These are phyloP conservation scores for Mantis religiosa DNA, from an alignment of 2,888 invertebrate species.

Conservation along the genomic window DNA sequence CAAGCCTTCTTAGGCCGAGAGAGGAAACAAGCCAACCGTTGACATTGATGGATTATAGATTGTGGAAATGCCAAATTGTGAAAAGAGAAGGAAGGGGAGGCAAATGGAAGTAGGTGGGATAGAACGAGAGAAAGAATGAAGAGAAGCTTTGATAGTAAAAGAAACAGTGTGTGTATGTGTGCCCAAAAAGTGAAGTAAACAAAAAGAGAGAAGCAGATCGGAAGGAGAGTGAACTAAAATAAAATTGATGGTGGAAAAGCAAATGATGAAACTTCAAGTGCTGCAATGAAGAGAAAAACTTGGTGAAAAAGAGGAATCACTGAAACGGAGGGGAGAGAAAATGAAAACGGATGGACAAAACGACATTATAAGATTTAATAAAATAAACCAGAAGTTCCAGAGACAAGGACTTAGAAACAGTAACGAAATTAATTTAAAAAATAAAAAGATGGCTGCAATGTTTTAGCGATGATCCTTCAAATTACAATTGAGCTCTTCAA, in stretches of 20 bases:
- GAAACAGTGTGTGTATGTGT: constrained; percentile 22
- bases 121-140: constrained; percentile 18
- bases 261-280: constrained; percentile 31
- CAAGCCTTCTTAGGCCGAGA: not conserved
- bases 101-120: constrained; percentile 15
- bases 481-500: no score
- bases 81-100: constrained; percentile 44
- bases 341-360: not conserved
- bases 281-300: not conserved
- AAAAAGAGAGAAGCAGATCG: not conserved
- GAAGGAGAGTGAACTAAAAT: constrained; percentile 26
- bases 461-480: no score
- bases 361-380: not conserved
- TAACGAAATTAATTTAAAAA: no score
- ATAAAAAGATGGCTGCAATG: no score
- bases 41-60: constrained; percentile 51
- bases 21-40: constrained; percentile 50
- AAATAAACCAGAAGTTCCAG: not conserved
- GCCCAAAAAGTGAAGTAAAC: not conserved
- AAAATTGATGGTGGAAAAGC: constrained; percentile 31
- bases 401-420: no score
- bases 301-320: not conserved
- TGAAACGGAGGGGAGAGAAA: not conserved
- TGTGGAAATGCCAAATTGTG: constrained; percentile 53
- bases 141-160: constrained; percentile 14